Evolutionary conservation across 2,113 vertebrate genomes (phyloP).

Genomic region (Lepus europaeus): DNA sequence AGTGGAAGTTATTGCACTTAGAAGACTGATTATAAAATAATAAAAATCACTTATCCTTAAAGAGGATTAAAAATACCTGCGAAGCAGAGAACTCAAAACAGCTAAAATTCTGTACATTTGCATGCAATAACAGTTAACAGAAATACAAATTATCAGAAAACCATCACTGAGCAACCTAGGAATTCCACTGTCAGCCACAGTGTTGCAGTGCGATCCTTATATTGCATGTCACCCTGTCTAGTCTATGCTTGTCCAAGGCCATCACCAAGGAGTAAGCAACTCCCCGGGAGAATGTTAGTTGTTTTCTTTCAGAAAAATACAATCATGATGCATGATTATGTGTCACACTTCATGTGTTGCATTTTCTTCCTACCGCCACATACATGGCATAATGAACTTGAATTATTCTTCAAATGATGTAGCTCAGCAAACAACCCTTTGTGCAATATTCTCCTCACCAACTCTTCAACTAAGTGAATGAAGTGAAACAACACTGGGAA

Average conservation of each 20-base stretch:
- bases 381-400: background rate
- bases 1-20: slow-evolving; percentile 26
- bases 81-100: slow-evolving; percentile 61
- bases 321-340: background rate
- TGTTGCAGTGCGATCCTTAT: slow-evolving; percentile 26
- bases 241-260: slow-evolving; percentile 21
- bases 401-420: slow-evolving; percentile 55
- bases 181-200: slow-evolving; percentile 57
- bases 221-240: slow-evolving; percentile 38
- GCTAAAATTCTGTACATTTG: slow-evolving; percentile 76
- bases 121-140: slow-evolving; percentile 69
- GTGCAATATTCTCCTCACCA: background rate
- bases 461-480: slow-evolving; percentile 16
- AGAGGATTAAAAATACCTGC: slow-evolving; percentile 75
- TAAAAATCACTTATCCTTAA: slow-evolving; percentile 79
- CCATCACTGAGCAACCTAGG: slow-evolving; percentile 50
- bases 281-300: background rate
- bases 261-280: slow-evolving; percentile 13
- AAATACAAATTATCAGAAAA: slow-evolving; percentile 71
- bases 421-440: background rate
- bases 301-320: slow-evolving; percentile 21
- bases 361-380: background rate
- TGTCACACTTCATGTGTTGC: background rate
- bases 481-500: background rate
- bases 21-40: slow-evolving; percentile 69